Conservation (phyloP, 2,113 vertebrate species). For the Coregonus clupeaformis region DNA sequence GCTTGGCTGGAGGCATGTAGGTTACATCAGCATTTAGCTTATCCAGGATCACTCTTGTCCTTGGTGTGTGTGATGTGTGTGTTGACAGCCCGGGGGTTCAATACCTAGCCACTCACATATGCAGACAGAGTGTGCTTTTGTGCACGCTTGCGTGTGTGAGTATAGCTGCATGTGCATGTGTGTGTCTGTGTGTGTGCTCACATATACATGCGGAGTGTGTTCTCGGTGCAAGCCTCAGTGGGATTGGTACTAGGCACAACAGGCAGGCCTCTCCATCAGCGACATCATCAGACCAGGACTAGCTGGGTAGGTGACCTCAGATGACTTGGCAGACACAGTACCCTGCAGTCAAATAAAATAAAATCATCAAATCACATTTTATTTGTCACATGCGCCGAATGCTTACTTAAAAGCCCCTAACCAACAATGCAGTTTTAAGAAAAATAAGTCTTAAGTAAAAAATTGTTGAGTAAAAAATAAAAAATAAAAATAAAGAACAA, state of each 20-base stretch:
- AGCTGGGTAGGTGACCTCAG: conserved; percentile 58
- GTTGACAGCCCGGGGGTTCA: conserved; percentile 22
- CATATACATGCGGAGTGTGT: conserved; percentile 26
- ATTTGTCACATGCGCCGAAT: no score
- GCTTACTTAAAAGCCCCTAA: no score
- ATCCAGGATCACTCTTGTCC: no score
- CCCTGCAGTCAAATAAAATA: no score
- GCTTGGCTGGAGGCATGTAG: no score
- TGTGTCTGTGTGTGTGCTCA: conserved; percentile 4
- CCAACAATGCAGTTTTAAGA: no score
- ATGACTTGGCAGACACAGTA: conserved; percentile 71
- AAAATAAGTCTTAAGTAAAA: no score
- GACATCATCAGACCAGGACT: conserved; percentile 49
- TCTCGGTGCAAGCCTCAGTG: conserved; percentile 45
- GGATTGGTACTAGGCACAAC: neutral
- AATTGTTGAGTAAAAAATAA: no score
- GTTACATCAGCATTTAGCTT: no score
- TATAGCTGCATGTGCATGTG: neutral
- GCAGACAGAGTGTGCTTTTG: neutral
- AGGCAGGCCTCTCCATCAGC: neutral
- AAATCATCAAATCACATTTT: no score
- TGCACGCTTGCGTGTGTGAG: neutral
- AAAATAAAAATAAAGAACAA: no score
- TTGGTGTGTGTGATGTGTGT: neutral
- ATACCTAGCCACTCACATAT: conserved; percentile 23